Percentiles rank a stretch among this genome's conserved stretches.
phyloP scores from a whole-genome alignment of 2,113 vertebrate species.

The Caloenas nicobarica region DNA sequence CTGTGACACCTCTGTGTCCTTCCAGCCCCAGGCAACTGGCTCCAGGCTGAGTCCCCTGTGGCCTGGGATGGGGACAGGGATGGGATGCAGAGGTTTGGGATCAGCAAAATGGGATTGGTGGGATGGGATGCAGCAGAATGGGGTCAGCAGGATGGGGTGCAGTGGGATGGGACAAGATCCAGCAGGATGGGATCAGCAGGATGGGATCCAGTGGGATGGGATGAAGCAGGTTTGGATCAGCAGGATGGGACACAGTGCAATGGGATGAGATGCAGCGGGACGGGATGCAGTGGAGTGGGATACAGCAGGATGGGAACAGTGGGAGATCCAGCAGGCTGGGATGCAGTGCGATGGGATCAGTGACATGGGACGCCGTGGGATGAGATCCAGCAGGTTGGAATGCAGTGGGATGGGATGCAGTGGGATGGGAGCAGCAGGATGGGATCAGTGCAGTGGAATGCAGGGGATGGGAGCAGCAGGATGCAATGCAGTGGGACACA shows the following conservation, averaged over 20 bases:
- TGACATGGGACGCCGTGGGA: not conserved
- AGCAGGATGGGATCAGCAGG: too few species aligned
- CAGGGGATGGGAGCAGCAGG: too few species aligned
- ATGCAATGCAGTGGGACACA: not conserved
- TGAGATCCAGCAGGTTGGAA: too few species aligned
- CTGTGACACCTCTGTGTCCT: not conserved
- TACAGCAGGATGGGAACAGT: too few species aligned
- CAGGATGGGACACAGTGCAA: too few species aligned
- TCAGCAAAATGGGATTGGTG: not conserved
- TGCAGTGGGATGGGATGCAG: too few species aligned
- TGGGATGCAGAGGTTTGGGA: not conserved
- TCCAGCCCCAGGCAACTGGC: not conserved
- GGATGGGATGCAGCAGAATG: not conserved
- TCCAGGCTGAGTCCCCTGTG: not conserved
- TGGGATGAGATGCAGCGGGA: not conserved
- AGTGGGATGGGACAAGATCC: not conserved
- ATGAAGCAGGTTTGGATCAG: not conserved
- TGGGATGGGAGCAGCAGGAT: too few species aligned
- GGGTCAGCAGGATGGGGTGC: not conserved
- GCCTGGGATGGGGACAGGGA: not conserved
- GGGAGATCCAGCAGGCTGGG: not conserved
- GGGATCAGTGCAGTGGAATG: too few species aligned
- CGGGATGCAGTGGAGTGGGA: too few species aligned
- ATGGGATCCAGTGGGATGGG: not conserved
- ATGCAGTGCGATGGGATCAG: too few species aligned